These are phyloP conservation scores for Craterocephalus amniculus DNA, from an alignment of 2,797 vertebrate genomes.

Conservation along the genomic window DNA sequence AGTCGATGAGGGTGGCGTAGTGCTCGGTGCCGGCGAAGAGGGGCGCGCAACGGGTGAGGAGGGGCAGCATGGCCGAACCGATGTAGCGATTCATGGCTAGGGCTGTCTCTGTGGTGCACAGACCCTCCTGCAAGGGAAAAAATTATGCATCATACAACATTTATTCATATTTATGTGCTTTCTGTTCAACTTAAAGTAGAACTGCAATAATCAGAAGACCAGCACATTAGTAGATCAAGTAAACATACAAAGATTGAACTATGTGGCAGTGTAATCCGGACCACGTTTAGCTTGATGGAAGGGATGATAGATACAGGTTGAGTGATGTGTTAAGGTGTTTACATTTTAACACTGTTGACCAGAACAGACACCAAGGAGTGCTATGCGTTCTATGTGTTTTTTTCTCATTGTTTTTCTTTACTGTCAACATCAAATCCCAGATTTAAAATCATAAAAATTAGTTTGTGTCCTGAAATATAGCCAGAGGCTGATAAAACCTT, in stretches of 20 bases:
- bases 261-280: background rate
- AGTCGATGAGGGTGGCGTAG: conserved; percentile 91
- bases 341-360: conserved; percentile 29
- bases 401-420: background rate
- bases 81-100: conserved; percentile 96
- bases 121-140: conserved; percentile 84
- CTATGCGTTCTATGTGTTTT: background rate
- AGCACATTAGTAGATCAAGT: background rate
- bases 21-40: conserved; percentile 96
- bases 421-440: background rate
- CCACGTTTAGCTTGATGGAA: background rate
- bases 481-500: conserved; percentile 4
- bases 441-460: background rate
- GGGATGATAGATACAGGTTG: conserved; percentile 11
- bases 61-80: conserved; percentile 93
- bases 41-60: conserved; percentile 94
- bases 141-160: conserved; percentile 8
- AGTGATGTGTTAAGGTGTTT: conserved; percentile 36
- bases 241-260: background rate
- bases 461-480: background rate
- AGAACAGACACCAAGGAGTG: background rate
- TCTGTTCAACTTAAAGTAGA: background rate
- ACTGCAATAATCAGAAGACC: background rate
- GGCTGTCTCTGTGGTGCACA: conserved; percentile 95
- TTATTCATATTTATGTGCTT: background rate